Evolutionary conservation across 2,888 invertebrate genomes (phyloP), one percentile per base, ranked within the genome.

Genomic region (Baronia brevicornis): DNA sequence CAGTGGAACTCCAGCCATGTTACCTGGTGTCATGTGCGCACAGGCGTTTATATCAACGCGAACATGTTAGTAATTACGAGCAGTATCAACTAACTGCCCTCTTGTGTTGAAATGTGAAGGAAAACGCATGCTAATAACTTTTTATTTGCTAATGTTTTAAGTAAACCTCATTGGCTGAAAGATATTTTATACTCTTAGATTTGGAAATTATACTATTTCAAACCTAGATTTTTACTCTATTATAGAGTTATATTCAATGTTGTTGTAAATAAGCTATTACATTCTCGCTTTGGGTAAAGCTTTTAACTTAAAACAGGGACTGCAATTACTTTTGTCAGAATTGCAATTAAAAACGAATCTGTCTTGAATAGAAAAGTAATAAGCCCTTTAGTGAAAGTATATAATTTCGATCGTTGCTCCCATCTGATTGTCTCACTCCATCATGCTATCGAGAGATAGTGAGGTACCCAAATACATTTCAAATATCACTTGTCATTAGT

Each of bases 401-500:
- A 43, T 46, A 55, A 51, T 55, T 64, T 50, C 57, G 54, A 60
- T 55, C 58, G 55, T 54, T 64, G 58, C 46, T 56, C 61, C 68
- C 73, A 77, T 77, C 73, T 71, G 62, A 74, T 74, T 65, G 70
- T 60, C 72, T 62, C 78, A 62, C 71, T 78, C 74, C 63, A 78
- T 78, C 75, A 74, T 54, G 41, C 41, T 39, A 46, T 46, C 41
- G 44, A 40, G 39, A 38, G 30, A 60, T 65, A 66, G 59, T 59
- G 53, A 56, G n/a, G 60, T 66, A 61, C 57, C 64, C 68, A 66
- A n/a, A 68, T 72, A 73, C 63, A 68, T 73, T 73, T 70, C 66
- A 70, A 75, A 73, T 72, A 78, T 75, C 67, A 70, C 68, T 64
- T 65, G 70, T 78, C 74, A 77, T 79, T 77, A 73, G 65, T 63